Percentiles rank a stretch among this genome's conserved stretches.
These are phyloP conservation scores for Trichechus manatus DNA, from an alignment of 2,113 vertebrate species.

Conservation along the genomic window DNA sequence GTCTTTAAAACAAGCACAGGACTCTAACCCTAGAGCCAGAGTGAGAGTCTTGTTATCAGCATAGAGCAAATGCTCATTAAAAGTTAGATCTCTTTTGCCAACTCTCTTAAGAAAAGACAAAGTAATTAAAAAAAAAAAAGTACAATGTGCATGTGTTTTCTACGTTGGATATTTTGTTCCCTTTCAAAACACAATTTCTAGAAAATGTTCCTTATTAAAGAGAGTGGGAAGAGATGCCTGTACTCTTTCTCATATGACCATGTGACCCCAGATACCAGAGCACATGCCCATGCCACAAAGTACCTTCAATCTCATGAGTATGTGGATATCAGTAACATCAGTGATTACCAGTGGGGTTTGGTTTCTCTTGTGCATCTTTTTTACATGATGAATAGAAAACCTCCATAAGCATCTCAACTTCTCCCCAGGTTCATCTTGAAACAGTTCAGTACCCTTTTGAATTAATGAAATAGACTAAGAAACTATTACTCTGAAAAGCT, in stretches of 20 bases:
- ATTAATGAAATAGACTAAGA: conserved; percentile 77
- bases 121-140: background rate
- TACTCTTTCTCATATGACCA: background rate
- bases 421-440: conserved; percentile 65
- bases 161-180: background rate
- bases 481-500: conserved; percentile 71
- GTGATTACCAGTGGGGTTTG: background rate
- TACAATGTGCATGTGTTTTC: background rate
- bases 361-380: background rate
- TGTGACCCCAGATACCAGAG: background rate
- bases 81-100: background rate
- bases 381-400: conserved; percentile 9
- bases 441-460: conserved; percentile 58
- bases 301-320: background rate
- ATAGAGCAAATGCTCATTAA: background rate
- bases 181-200: background rate
- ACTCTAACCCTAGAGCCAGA: background rate
- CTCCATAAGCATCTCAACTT: conserved; percentile 13
- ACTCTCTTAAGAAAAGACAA: background rate
- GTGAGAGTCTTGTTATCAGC: background rate
- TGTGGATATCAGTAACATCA: background rate
- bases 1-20: background rate
- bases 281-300: background rate
- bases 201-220: background rate
- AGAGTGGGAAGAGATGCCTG: background rate